These are phyloP conservation scores for Melanargia galathea DNA, from an alignment of 2,888 invertebrate genomes.

Conservation along the genomic window DNA sequence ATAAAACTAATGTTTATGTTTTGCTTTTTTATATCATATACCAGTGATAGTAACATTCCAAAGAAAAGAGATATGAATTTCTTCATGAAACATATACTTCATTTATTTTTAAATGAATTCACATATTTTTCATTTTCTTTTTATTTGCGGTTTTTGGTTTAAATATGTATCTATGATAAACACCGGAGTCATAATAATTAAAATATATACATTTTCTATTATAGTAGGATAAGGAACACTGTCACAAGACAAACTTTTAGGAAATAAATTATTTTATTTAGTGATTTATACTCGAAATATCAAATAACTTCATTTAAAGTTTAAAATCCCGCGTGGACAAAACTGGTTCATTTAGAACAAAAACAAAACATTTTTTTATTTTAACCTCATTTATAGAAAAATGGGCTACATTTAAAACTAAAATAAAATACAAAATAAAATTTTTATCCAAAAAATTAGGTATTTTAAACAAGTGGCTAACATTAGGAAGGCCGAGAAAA, in stretches of 20 bases:
- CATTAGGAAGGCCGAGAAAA: slow-evolving; percentile 28
- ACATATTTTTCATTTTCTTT: slow-evolving; percentile 19
- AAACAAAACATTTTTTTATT: not conserved
- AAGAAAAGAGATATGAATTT: slow-evolving; percentile 5
- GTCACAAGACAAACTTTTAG: not conserved
- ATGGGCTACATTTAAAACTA: slow-evolving; percentile 15
- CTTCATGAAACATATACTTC: slow-evolving; percentile 15
- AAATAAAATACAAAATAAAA: slow-evolving; percentile 21
- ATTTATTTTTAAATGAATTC: slow-evolving; percentile 21
- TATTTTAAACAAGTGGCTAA: slow-evolving; percentile 33
- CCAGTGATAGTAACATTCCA: slow-evolving; percentile 30
- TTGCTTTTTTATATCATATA: not conserved
- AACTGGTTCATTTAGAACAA: not conserved
- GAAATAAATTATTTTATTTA: not conserved
- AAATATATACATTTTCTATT: not conserved
- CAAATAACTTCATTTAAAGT: no score
- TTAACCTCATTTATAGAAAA: not conserved
- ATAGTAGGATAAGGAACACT: slow-evolving; percentile 7
- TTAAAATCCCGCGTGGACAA: not conserved
- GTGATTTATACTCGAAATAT: no score
- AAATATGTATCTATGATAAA: not conserved
- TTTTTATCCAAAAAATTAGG: slow-evolving; percentile 15
- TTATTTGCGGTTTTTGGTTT: not conserved
- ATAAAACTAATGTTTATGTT: not conserved
- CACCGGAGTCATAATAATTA: not conserved